phyloP scores from a whole-genome alignment of 2,888 invertebrate species.

The Craniophora ligustri region DNA sequence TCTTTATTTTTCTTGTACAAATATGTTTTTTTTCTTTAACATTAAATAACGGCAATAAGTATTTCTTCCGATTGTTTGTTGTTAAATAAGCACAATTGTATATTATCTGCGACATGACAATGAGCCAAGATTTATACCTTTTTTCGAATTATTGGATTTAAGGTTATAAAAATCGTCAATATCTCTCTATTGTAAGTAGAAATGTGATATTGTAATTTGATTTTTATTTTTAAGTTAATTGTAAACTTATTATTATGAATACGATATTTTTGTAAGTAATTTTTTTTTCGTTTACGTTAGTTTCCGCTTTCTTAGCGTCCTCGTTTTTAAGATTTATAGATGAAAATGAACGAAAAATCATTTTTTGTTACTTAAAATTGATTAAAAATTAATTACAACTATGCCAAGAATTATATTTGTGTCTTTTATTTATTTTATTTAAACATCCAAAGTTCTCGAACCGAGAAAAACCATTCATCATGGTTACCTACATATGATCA shows the following conservation, averaged over 20 bases:
- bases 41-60: conserved; percentile 79
- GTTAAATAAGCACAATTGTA: conserved; percentile 74
- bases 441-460: neutral
- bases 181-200: conserved; percentile 89
- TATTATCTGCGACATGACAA: conserved; percentile 75
- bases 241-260: conserved; percentile 84
- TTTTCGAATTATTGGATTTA: conserved; percentile 71
- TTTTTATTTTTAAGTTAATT: conserved; percentile 82
- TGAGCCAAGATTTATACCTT: conserved; percentile 74
- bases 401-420: conserved; percentile 82
- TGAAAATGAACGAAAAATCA: conserved; percentile 80
- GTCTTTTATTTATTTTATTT: conserved; percentile 63
- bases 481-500: too few relatives aligned
- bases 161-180: conserved; percentile 78
- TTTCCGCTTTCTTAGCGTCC: conserved; percentile 84
- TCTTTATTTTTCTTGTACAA: conserved; percentile 82
- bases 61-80: conserved; percentile 83
- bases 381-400: conserved; percentile 88
- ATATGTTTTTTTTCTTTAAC: conserved; percentile 70
- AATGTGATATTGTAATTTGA: conserved; percentile 89
- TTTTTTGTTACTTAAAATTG: conserved; percentile 87
- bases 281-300: conserved; percentile 79
- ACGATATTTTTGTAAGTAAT: conserved; percentile 87
- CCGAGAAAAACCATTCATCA: neutral
- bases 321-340: conserved; percentile 83